These are phyloP conservation scores for Drosophila carrolli DNA, from an alignment of 1,140 invertebrate genomes.

Conservation along the genomic window DNA sequence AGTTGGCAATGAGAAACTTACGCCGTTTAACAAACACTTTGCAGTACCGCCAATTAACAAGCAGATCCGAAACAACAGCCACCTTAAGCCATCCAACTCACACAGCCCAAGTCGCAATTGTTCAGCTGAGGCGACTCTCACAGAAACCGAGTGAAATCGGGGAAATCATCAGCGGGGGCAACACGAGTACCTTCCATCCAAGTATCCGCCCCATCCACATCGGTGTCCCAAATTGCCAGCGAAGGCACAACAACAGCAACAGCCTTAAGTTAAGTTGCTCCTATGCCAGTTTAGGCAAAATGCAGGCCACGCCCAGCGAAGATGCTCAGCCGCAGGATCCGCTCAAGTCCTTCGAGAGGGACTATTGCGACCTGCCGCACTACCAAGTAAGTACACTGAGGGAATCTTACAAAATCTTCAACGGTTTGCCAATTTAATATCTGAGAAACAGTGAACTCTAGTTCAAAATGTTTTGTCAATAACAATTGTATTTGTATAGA, in stretches of 20 bases:
- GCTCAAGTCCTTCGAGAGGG: constrained; percentile 49
- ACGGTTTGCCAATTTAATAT: too few species aligned
- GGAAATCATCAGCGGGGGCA: background rate
- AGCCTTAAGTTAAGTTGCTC: constrained; percentile 9
- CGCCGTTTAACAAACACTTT: constrained; percentile 60
- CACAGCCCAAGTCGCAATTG: constrained; percentile 19
- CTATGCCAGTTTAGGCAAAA: constrained; percentile 63
- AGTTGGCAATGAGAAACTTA: constrained; percentile 58
- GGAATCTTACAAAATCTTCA: too few species aligned
- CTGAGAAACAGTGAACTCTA: too few species aligned
- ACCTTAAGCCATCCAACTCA: constrained; percentile 35
- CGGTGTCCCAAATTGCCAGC: constrained; percentile 11
- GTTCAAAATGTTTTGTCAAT: too few species aligned
- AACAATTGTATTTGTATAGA: too few species aligned
- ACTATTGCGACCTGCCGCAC: constrained; percentile 55
- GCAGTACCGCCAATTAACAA: constrained; percentile 54
- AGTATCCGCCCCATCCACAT: constrained; percentile 29
- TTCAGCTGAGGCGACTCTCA: constrained; percentile 1
- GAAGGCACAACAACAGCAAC: background rate
- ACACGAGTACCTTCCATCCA: background rate
- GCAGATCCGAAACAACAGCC: constrained; percentile 33
- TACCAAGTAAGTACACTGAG: constrained; percentile 64
- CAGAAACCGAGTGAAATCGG: background rate
- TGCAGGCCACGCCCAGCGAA: constrained; percentile 48
- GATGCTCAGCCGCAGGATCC: constrained; percentile 26